These are phyloP conservation scores for Lycaon pictus DNA, from an alignment of 2,113 vertebrate species.

Conservation along the genomic window DNA sequence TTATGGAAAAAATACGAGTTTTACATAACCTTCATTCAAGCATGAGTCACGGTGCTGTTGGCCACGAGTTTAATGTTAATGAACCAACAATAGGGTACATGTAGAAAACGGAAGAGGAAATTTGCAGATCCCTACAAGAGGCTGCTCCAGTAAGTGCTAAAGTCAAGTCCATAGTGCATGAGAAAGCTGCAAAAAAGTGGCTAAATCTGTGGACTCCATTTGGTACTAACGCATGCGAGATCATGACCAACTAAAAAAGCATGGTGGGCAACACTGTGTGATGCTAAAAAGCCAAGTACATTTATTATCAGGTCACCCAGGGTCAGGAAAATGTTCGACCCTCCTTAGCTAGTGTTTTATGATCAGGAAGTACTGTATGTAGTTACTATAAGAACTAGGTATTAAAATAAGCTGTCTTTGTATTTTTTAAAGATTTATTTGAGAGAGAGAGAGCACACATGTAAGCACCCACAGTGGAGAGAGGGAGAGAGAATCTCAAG, in stretches of 20 bases:
- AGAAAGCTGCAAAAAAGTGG: not conserved
- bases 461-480: not conserved
- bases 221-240: not conserved
- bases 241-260: not conserved
- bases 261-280: not conserved
- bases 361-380: not conserved
- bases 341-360: not conserved
- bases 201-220: not conserved
- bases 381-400: not conserved
- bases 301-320: not conserved
- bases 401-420: not conserved
- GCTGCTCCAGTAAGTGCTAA: not conserved
- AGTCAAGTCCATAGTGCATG: not conserved
- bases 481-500: not conserved
- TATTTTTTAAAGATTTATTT: not conserved
- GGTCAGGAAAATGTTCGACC: not conserved
- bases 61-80: not conserved
- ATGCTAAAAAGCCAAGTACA: not conserved
- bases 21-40: not conserved
- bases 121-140: not conserved
- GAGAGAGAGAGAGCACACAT: not conserved
- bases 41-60: accelerated
- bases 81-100: not conserved
- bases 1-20: not conserved
- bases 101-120: slow-evolving; percentile 1